Percentiles rank a stretch among this genome's conserved stretches.
Evolutionary conservation across 2,888 invertebrate species (phyloP).

Genomic region (Brenthis daphne): DNA sequence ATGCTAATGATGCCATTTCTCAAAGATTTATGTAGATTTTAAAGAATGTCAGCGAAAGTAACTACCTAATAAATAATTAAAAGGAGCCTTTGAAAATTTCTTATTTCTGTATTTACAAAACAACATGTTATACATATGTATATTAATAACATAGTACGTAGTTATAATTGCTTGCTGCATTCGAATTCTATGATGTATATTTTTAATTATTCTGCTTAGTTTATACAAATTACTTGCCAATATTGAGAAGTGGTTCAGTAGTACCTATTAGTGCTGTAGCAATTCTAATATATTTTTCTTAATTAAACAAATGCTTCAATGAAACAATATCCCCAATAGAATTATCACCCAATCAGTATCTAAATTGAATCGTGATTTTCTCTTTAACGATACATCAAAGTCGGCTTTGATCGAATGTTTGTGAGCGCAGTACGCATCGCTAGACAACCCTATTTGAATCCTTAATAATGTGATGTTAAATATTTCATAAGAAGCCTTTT

Average conservation of each 20-base stretch:
- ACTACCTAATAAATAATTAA: no score
- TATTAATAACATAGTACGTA: no score
- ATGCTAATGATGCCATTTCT: conserved; percentile 71
- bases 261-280: no score
- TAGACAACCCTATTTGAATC: conserved; percentile 30
- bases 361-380: conserved; percentile 72
- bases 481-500: not conserved
- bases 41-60: not conserved
- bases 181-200: no score
- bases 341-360: conserved; percentile 65
- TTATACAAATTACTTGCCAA: no score
- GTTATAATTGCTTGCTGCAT: no score
- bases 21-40: conserved; percentile 71
- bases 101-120: no score
- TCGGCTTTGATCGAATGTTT: conserved; percentile 49
- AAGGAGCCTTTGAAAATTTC: no score
- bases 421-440: conserved; percentile 40
- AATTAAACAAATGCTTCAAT: conserved; percentile 12
- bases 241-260: no score
- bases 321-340: conserved; percentile 54
- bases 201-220: no score
- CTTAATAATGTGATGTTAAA: conserved; percentile 22
- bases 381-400: conserved; percentile 63
- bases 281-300: conserved; percentile 1
- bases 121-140: no score